phyloP scores from a whole-genome alignment of 2,113 vertebrate species.

The Coracopsis vasa region DNA sequence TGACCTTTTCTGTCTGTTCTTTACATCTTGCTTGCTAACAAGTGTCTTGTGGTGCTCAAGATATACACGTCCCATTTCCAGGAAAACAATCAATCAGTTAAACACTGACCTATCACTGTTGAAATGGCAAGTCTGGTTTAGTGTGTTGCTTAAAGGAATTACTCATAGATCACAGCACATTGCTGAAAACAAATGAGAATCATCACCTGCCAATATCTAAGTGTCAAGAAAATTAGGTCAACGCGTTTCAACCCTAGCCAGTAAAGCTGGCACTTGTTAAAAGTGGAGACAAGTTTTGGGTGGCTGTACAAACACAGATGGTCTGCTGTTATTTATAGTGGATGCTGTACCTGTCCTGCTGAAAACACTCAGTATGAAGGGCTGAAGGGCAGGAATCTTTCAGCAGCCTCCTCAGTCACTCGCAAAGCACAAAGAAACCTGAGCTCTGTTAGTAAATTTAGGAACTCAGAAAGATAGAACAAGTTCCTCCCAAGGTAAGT shows the following conservation, averaged over 20 bases:
- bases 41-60: neutral
- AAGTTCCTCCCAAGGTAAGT: neutral
- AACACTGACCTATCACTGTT: neutral
- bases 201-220: conserved; percentile 42
- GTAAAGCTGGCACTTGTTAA: neutral
- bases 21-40: neutral
- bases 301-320: neutral
- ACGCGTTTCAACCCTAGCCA: neutral
- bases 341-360: neutral
- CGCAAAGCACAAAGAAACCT: neutral
- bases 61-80: neutral
- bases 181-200: conserved; percentile 26
- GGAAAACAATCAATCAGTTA: neutral
- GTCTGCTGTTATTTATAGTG: neutral
- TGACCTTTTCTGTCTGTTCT: neutral
- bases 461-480: neutral
- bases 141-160: conserved; percentile 11
- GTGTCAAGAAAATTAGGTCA: conserved; percentile 25
- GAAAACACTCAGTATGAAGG: neutral
- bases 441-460: neutral
- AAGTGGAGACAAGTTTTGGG: neutral
- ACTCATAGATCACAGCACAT: neutral
- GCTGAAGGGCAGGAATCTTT: neutral
- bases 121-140: neutral
- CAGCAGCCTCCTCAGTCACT: neutral